Evolutionary conservation across 2,113 vertebrate species (phyloP).

Genomic region (Pseudois nayaur): DNA sequence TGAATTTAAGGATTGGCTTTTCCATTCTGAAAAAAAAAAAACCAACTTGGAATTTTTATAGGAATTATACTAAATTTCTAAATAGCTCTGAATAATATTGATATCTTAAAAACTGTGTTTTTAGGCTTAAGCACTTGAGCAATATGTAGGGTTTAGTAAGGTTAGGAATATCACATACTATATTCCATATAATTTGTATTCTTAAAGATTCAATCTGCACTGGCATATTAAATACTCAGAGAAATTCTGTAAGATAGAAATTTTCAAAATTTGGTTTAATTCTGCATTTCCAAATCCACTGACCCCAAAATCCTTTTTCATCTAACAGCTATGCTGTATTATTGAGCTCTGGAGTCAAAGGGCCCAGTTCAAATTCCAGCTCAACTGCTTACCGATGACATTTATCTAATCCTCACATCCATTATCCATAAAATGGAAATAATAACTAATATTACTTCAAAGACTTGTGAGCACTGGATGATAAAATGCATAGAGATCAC

Average conservation of each 20-base stretch:
- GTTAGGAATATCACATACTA: background rate
- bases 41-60: background rate
- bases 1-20: background rate
- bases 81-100: background rate
- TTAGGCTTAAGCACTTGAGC: background rate
- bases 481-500: background rate
- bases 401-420: background rate
- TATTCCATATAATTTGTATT: background rate
- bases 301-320: background rate
- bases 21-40: background rate
- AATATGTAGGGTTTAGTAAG: background rate
- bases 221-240: background rate
- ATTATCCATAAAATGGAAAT: background rate
- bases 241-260: background rate
- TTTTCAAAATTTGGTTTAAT: background rate
- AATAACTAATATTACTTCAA: background rate
- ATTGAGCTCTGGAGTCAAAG: background rate
- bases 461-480: background rate
- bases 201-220: background rate
- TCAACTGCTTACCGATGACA: background rate
- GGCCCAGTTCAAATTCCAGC: background rate
- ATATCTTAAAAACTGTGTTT: background rate
- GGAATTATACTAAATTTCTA: background rate
- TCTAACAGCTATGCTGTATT: background rate
- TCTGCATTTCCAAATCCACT: background rate